Evolutionary conservation across 2,888 invertebrate species (phyloP).

Genomic region (Mimas tiliae): DNA sequence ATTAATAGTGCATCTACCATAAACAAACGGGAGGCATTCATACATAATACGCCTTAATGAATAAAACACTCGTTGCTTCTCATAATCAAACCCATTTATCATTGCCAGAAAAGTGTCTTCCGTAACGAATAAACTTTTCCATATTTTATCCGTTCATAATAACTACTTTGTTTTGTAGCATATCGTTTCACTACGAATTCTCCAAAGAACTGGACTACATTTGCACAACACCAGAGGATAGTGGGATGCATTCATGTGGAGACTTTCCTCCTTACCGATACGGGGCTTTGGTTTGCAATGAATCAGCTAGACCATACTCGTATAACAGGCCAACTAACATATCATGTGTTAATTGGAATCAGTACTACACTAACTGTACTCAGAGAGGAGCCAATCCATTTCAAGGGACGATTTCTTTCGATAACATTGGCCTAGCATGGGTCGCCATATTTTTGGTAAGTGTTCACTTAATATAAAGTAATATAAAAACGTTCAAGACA

Average conservation of each 20-base stretch:
- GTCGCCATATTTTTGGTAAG: constrained; percentile 99
- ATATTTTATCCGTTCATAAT: constrained; percentile 18
- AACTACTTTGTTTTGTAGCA: constrained; percentile 66
- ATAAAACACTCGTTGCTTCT: constrained; percentile 37
- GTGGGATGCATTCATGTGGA: constrained; percentile 96
- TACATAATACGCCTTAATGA: constrained; percentile 32
- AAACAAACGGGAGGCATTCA: constrained; percentile 10
- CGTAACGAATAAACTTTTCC: background rate
- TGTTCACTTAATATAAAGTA: constrained; percentile 39
- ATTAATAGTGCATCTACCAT: constrained; percentile 5
- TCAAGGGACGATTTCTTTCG: constrained; percentile 99
- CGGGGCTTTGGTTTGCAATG: constrained; percentile 91
- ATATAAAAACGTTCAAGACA: too few relatives aligned
- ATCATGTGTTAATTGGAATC: constrained; percentile 99
- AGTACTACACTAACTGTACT: constrained; percentile 98
- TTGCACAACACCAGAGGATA: constrained; percentile 96
- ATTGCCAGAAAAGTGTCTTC: constrained; percentile 32
- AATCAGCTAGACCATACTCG: constrained; percentile 86
- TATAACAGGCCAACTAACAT: constrained; percentile 87
- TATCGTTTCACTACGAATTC: constrained; percentile 94
- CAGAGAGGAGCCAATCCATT: constrained; percentile 98
- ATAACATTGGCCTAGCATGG: constrained; percentile 99
- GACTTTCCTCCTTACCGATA: constrained; percentile 92
- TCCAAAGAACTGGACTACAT: constrained; percentile 98
- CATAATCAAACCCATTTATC: constrained; percentile 38